Percentiles rank a stretch among this genome's conserved stretches.
Evolutionary conservation across 92 coral and sea anemone genomes (phyloP).

Genomic region (Epizoanthus rinbou): DNA sequence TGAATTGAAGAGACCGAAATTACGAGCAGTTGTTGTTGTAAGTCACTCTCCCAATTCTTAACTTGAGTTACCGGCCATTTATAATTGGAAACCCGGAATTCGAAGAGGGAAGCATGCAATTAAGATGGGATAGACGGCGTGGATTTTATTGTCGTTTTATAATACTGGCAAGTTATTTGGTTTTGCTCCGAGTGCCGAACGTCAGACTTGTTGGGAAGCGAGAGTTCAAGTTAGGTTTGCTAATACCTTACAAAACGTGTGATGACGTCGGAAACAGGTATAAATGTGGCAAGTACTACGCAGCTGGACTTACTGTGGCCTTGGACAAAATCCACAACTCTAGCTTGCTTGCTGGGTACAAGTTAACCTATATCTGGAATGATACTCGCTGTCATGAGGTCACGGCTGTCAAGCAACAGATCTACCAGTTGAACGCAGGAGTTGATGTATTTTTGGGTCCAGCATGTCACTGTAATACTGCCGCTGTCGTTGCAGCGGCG

Average conservation of each 20-base stretch:
- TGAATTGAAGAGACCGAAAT: too few species aligned
- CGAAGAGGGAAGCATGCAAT: too few species aligned
- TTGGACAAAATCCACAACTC: constrained; percentile 49
- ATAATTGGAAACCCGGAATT: too few species aligned
- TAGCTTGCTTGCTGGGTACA: constrained; percentile 40
- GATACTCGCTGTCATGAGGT: constrained; percentile 60
- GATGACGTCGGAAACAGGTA: constrained; percentile 9
- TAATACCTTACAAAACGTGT: constrained; percentile 43
- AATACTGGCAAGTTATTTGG: too few species aligned
- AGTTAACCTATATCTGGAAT: constrained; percentile 48
- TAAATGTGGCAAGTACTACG: constrained; percentile 40
- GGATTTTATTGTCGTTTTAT: too few species aligned
- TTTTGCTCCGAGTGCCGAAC: too few species aligned
- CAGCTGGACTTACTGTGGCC: constrained; percentile 54
- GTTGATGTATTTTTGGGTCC: constrained; percentile 71
- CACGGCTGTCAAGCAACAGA: constrained; percentile 46
- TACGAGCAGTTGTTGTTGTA: too few species aligned
- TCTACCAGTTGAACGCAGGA: constrained; percentile 47
- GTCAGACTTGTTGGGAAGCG: too few species aligned
- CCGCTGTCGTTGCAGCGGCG: constrained; percentile 64
- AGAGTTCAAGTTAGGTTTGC: constrained; percentile 40
- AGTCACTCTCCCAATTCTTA: too few species aligned
- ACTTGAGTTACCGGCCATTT: too few species aligned
- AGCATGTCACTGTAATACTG: constrained; percentile 47
- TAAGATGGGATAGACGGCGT: too few species aligned